Percentiles rank a stretch among this genome's conserved stretches.
phyloP scores from a whole-genome alignment of 2,888 invertebrate genomes.

The Antheraea assamensis region DNA sequence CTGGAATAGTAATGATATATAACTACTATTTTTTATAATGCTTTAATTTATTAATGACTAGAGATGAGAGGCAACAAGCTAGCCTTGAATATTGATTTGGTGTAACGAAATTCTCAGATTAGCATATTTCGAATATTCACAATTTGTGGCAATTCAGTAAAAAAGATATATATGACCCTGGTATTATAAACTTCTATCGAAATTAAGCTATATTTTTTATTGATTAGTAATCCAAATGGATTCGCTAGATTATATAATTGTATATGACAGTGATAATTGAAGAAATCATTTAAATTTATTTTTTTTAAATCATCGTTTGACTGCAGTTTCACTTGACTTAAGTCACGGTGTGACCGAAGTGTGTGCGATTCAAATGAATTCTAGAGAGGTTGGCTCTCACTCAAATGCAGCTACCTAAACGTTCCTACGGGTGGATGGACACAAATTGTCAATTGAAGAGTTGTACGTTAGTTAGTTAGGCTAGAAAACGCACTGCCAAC shows the following conservation, averaged over 20 bases:
- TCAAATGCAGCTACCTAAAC: background rate
- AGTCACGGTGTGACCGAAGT: background rate
- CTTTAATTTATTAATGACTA: slow-evolving; percentile 42
- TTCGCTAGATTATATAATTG: background rate
- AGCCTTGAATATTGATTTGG: slow-evolving; percentile 53
- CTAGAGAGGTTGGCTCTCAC: background rate
- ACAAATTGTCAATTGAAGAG: background rate
- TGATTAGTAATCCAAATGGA: background rate
- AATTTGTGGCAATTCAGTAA: slow-evolving; percentile 24
- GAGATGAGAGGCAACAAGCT: slow-evolving; percentile 39
- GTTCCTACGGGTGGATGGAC: background rate
- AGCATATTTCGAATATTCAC: slow-evolving; percentile 32
- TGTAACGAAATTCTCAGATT: slow-evolving; percentile 44
- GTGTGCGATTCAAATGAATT: background rate
- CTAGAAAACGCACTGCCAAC: background rate
- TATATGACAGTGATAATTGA: too few relatives aligned
- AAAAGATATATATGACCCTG: slow-evolving; percentile 30
- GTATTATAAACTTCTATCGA: slow-evolving; percentile 25
- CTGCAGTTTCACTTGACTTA: background rate
- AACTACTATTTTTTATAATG: slow-evolving; percentile 22
- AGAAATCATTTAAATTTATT: background rate
- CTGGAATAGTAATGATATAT: background rate
- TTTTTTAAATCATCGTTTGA: background rate
- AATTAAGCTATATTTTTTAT: slow-evolving; percentile 15
- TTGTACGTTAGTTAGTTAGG: background rate